Conservation (phyloP, 2,113 vertebrate species). For the Lampris megalopsis region DNA sequence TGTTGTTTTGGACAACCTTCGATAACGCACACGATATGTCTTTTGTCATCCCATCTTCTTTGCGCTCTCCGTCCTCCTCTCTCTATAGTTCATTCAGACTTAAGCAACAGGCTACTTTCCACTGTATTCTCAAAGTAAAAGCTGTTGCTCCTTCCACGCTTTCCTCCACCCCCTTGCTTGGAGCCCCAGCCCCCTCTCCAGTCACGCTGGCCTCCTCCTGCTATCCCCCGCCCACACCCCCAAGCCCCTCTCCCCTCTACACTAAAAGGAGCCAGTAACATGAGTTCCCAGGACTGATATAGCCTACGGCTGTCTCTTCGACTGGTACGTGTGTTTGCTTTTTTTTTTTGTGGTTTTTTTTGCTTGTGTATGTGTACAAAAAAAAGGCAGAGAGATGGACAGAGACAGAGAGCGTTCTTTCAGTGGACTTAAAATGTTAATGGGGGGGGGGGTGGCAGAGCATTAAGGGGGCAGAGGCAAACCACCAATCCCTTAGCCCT, state of each 20-base stretch:
- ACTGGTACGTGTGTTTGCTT: slow-evolving; percentile 25
- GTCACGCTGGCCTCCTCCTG: slow-evolving; percentile 43
- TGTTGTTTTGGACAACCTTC: not conserved
- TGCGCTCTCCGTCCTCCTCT: not conserved
- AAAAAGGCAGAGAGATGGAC: not conserved
- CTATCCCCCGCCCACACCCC: slow-evolving; percentile 51
- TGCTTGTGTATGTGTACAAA: slow-evolving; percentile 14
- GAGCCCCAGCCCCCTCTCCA: slow-evolving; percentile 30
- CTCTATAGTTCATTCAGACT: slow-evolving; percentile 15
- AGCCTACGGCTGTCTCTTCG: slow-evolving; percentile 60
- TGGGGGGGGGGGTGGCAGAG: not conserved
- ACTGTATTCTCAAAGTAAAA: slow-evolving; percentile 26
- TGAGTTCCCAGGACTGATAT: slow-evolving; percentile 74
- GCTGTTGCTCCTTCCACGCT: slow-evolving; percentile 48
- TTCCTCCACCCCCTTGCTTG: slow-evolving; percentile 51
- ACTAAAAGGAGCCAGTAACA: slow-evolving; percentile 71
- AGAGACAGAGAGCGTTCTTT: too few relatives aligned
- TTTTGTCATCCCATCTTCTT: not conserved
- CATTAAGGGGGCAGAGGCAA: slow-evolving; percentile 6
- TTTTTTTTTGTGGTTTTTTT: slow-evolving; percentile 17
- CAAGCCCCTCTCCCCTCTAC: slow-evolving; percentile 47
- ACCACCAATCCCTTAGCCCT: slow-evolving; percentile 7
- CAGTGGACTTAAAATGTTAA: slow-evolving; percentile 9
- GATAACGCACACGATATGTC: slow-evolving; percentile 24
- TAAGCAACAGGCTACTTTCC: slow-evolving; percentile 38